Evolutionary conservation across 2,113 vertebrate genomes (phyloP).

Genomic region (Atherinomorus stipes): DNA sequence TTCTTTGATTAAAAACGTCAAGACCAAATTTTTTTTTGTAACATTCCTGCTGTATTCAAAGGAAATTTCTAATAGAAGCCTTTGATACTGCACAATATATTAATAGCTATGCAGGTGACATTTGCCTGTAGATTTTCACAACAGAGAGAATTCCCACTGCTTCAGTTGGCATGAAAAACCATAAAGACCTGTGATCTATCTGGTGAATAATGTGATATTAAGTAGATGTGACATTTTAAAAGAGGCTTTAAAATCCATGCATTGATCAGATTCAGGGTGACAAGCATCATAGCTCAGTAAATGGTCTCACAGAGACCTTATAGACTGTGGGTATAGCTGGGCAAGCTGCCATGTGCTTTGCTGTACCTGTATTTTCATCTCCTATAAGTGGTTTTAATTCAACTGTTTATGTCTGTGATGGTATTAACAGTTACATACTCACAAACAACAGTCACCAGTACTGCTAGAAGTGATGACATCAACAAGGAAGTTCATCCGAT

Average conservation of each 20-base stretch:
- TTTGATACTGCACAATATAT: constrained; percentile 25
- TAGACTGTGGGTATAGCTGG: constrained; percentile 29
- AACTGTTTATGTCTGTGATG: constrained; percentile 23
- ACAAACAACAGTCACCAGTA: constrained; percentile 7
- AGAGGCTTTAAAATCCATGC: constrained; percentile 64
- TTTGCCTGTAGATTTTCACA: constrained; percentile 48
- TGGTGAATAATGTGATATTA: constrained; percentile 73
- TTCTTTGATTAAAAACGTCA: background rate
- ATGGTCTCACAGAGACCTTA: constrained; percentile 53
- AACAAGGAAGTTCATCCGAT: constrained; percentile 3
- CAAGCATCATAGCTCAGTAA: constrained; percentile 68
- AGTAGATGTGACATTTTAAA: constrained; percentile 77
- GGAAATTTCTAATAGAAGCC: constrained; percentile 14
- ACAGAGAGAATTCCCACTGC: constrained; percentile 10
- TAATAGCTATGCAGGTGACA: constrained; percentile 60
- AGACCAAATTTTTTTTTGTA: constrained; percentile 13
- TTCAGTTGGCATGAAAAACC: constrained; percentile 56
- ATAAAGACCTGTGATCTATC: constrained; percentile 41
- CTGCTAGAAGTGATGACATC: constrained; percentile 17
- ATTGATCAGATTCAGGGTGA: constrained; percentile 70
- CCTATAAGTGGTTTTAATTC: constrained; percentile 23
- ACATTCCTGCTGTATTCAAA: constrained; percentile 16
- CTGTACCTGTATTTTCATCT: constrained; percentile 21
- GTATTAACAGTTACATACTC: constrained; percentile 6
- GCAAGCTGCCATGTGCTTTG: constrained; percentile 15